phyloP scores from a whole-genome alignment of 2,888 invertebrate genomes.

The Caenorhabditis sulstoni region DNA sequence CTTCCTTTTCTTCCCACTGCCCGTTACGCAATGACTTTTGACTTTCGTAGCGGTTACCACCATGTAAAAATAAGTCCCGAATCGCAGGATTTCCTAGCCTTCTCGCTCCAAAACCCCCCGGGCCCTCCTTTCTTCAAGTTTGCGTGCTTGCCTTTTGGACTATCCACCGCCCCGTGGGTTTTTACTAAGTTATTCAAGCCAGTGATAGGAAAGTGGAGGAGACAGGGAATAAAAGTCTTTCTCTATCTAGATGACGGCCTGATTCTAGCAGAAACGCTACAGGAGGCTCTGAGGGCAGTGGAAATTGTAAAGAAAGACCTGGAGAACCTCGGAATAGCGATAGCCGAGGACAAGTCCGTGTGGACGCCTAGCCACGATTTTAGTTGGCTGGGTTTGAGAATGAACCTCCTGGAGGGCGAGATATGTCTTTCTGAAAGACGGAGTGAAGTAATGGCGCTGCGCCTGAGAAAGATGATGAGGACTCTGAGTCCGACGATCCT shows the following conservation, averaged over 20 bases:
- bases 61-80: constrained; percentile 4
- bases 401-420: neutral
- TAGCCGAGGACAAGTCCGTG: constrained; percentile 17
- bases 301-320: constrained; percentile 4
- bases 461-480: neutral
- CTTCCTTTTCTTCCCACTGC: constrained; percentile 5
- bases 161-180: constrained; percentile 10
- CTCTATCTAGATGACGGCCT: constrained; percentile 23
- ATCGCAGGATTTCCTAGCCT: neutral
- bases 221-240: neutral
- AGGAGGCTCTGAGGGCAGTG: constrained; percentile 1
- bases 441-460: neutral
- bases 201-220: constrained; percentile 6
- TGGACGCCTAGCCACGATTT: neutral
- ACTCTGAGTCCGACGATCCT: no score
- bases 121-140: constrained; percentile 5
- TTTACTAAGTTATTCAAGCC: constrained; percentile 21
- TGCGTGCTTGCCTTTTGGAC: constrained; percentile 3
- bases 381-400: constrained; percentile 10
- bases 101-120: neutral
- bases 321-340: neutral
- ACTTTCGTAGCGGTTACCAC: constrained; percentile 13
- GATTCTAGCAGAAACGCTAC: neutral
- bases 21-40: constrained; percentile 11
- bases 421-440: neutral